These are phyloP conservation scores for Rhodeus uyekii DNA, from an alignment of 2,797 vertebrate genomes.

Conservation along the genomic window DNA sequence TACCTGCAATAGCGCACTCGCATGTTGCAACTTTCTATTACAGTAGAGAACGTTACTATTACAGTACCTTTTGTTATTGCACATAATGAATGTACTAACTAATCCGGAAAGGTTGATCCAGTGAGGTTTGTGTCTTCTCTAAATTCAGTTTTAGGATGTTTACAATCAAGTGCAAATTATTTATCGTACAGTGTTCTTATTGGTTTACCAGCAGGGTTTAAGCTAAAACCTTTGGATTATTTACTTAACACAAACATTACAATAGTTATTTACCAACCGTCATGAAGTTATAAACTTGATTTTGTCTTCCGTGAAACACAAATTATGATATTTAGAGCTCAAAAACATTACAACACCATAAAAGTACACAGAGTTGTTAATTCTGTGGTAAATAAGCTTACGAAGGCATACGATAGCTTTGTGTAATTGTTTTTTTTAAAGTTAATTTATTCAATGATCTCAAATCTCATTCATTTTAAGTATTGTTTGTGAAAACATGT, in stretches of 20 bases:
- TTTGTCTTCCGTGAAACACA: not conserved
- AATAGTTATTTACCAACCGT: not conserved
- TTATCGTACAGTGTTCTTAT: constrained; percentile 15
- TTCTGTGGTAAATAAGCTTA: not conserved
- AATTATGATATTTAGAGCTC: not conserved
- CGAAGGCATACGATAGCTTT: not conserved
- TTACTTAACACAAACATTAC: not conserved
- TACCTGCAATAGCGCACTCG: too few species aligned
- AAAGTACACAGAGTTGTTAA: not conserved
- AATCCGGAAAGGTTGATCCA: not conserved
- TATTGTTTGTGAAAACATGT: not conserved
- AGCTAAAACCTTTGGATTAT: not conserved
- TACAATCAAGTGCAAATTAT: not conserved
- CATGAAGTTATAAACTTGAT: not conserved
- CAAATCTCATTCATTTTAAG: not conserved
- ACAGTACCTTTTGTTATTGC: constrained; percentile 1
- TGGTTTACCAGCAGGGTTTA: constrained; percentile 5
- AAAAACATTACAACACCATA: not conserved
- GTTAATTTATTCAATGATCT: not conserved
- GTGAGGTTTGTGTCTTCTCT: not conserved
- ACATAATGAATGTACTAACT: constrained; percentile 20
- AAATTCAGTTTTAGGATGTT: constrained; percentile 4
- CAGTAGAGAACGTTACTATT: not conserved
- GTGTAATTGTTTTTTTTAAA: too few species aligned
- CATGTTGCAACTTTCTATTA: not conserved